A percentile compares a stretch with the other conserved stretches of the same genome.
These are phyloP conservation scores for Centropristis striata DNA, from an alignment of 2,113 vertebrate genomes.

Conservation along the genomic window DNA sequence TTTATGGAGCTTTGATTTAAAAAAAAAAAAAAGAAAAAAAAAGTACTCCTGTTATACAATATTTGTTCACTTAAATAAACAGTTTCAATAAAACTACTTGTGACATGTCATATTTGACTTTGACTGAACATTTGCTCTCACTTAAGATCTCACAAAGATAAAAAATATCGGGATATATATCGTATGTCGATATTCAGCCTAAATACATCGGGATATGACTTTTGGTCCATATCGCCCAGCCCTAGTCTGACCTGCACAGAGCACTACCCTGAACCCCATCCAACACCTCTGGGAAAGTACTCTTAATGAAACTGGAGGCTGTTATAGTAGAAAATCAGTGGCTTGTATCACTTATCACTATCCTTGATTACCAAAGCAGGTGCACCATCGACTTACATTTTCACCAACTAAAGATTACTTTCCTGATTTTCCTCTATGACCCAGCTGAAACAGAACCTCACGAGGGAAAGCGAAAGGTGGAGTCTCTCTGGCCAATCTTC, in stretches of 20 bases:
- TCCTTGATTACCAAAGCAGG: neutral
- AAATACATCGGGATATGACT: no score
- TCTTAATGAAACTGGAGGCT: neutral
- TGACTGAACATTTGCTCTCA: no score
- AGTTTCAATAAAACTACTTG: no score
- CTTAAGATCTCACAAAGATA: no score
- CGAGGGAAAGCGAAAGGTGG: constrained; percentile 96
- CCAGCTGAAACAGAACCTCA: constrained; percentile 97
- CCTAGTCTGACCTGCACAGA: neutral
- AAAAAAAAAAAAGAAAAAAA: no score
- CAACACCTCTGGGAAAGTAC: neutral
- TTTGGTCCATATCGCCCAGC: no score
- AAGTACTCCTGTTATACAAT: no score
- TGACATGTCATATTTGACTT: no score
- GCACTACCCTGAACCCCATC: neutral
- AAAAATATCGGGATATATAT: no score
- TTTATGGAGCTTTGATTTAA: no score
- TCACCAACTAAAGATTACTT: neutral
- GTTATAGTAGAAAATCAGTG: neutral
- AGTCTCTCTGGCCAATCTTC: constrained; percentile 98
- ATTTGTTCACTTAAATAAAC: no score
- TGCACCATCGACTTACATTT: neutral
- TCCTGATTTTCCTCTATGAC: neutral
- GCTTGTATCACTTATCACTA: neutral
- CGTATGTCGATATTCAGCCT: no score